phyloP scores from a whole-genome alignment of 1,140 invertebrate species.

The Brachionus paranguensis region DNA sequence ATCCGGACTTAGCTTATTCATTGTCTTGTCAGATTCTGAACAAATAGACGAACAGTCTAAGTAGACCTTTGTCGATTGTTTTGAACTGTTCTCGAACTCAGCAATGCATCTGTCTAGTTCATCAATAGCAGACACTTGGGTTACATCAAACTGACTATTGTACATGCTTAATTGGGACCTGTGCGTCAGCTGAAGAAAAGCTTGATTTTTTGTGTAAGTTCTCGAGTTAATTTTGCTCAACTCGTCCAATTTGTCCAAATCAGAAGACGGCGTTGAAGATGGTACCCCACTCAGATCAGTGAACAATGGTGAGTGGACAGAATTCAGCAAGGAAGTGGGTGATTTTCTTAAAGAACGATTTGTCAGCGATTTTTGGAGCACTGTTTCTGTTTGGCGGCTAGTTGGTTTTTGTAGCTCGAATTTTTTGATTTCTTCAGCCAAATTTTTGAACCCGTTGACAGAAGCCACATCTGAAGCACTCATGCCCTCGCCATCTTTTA shows the following conservation, averaged over 20 bases:
- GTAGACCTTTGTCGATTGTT: background rate
- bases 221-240: background rate
- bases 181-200: background rate
- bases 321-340: background rate
- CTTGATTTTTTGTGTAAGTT: conserved; percentile 5
- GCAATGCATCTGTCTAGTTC: conserved; percentile 25
- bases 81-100: background rate
- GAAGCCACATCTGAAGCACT: background rate
- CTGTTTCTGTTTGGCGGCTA: background rate
- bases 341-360: background rate
- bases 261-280: background rate
- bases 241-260: background rate
- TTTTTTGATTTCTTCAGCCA: background rate
- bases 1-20: conserved; percentile 5
- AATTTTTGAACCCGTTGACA: background rate
- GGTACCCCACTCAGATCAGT: background rate
- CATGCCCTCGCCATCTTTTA: background rate
- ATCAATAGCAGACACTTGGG: background rate
- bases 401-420: background rate
- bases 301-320: background rate
- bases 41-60: background rate
- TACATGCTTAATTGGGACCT: background rate
- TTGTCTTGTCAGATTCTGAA: background rate
- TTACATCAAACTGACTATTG: background rate
- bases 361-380: background rate